phyloP scores from a whole-genome alignment of 1,140 invertebrate species.

The Protaetia brevitarsis region DNA sequence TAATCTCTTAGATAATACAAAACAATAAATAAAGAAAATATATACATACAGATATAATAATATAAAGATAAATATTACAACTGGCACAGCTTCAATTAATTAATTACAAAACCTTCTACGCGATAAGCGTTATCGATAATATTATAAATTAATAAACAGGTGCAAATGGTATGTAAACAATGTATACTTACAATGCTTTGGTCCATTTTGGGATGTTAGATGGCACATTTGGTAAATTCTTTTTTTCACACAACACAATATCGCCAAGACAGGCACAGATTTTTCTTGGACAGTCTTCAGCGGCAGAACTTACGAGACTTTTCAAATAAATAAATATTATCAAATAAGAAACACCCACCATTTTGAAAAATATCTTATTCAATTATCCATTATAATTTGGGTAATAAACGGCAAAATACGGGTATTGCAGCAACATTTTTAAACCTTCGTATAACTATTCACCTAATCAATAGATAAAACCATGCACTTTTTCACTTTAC shows the following conservation, averaged over 20 bases:
- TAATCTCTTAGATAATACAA: conserved; percentile 22
- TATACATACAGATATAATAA: conserved; percentile 37
- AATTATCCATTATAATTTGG: conserved; percentile 42
- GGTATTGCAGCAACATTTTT: conserved; percentile 29
- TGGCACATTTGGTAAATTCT: conserved; percentile 57
- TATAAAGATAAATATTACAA: conserved; percentile 37
- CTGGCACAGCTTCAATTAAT: conserved; percentile 39
- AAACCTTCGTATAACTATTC: neutral
- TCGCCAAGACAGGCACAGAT: conserved; percentile 58
- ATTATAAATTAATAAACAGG: conserved; percentile 39
- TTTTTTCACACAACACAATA: conserved; percentile 59
- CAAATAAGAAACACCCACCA: conserved; percentile 47
- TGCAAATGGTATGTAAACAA: conserved; percentile 38
- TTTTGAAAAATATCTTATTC: conserved; percentile 42
- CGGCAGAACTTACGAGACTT: conserved; percentile 37
- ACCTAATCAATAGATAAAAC: neutral
- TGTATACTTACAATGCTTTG: conserved; percentile 56
- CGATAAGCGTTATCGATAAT: conserved; percentile 48
- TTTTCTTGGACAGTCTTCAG: conserved; percentile 53
- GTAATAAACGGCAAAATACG: conserved; percentile 21
- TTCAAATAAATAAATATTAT: conserved; percentile 38
- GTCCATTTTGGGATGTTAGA: conserved; percentile 58
- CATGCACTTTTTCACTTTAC: neutral
- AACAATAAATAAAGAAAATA: conserved; percentile 24
- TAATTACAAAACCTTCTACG: conserved; percentile 47